Conservation (phyloP, 2,888 invertebrate genomes). For the Ornithoptera alexandrae region DNA sequence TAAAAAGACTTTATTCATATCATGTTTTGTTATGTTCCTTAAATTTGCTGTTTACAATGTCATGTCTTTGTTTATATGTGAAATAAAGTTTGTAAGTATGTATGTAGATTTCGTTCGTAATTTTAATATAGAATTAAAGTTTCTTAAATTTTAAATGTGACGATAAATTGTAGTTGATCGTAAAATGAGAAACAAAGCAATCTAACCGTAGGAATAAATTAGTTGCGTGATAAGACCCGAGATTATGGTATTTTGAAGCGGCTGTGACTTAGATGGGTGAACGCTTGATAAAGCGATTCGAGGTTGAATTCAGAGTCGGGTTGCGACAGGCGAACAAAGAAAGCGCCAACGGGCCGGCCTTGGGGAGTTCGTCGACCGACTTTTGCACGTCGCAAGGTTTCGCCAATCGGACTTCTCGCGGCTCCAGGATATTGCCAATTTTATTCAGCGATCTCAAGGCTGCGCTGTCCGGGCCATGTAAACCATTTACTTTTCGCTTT, state of each 20-base stretch:
- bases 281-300: slow-evolving; percentile 71
- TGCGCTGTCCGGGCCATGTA: slow-evolving; percentile 52
- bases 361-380: slow-evolving; percentile 77
- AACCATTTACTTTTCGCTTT: slow-evolving; percentile 71
- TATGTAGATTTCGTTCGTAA: too few relatives aligned
- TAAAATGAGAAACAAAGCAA: neutral
- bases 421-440: slow-evolving; percentile 80
- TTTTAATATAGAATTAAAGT: too few relatives aligned
- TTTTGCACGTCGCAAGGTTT: slow-evolving; percentile 79
- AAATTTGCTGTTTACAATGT: too few relatives aligned
- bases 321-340: slow-evolving; percentile 77
- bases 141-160: neutral
- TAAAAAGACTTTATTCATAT: too few relatives aligned
- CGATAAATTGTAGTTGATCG: neutral
- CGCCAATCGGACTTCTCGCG: slow-evolving; percentile 77
- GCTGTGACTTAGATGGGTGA: slow-evolving; percentile 53
- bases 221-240: slow-evolving; percentile 30
- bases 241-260: slow-evolving; percentile 38
- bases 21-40: too few relatives aligned
- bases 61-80: too few relatives aligned
- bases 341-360: slow-evolving; percentile 72
- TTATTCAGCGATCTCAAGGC: slow-evolving; percentile 72
- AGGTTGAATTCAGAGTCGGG: slow-evolving; percentile 60
- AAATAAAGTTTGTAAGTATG: too few relatives aligned
- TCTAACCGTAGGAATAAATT: slow-evolving; percentile 1